These are phyloP conservation scores for Baccha elongata DNA, from an alignment of 2,888 invertebrate species.

Conservation along the genomic window DNA sequence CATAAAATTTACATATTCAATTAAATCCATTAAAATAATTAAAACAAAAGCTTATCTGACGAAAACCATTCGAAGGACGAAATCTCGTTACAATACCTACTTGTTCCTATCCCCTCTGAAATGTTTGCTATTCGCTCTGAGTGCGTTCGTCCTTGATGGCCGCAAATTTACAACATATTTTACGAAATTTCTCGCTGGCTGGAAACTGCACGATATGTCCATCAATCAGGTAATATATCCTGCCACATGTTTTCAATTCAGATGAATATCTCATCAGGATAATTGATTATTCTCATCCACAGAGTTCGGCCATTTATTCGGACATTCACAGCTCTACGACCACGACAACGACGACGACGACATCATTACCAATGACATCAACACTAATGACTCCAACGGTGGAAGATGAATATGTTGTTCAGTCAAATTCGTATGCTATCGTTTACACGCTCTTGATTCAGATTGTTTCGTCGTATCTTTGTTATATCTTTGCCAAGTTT, in stretches of 20 bases:
- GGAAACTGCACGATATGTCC: conserved; percentile 83
- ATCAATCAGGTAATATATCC: conserved; percentile 83
- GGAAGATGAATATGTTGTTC: conserved; percentile 74
- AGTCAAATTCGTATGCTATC: conserved; percentile 77
- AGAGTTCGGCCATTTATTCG: conserved; percentile 55
- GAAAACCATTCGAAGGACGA: conserved; percentile 83
- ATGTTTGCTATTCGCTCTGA: conserved; percentile 87
- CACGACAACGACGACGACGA: background rate
- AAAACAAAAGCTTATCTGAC: conserved; percentile 77
- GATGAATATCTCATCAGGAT: conserved; percentile 10
- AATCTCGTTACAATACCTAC: conserved; percentile 89
- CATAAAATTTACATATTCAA: conserved; percentile 26
- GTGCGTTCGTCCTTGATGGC: conserved; percentile 85
- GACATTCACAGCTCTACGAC: conserved; percentile 25
- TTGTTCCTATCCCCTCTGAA: conserved; percentile 90
- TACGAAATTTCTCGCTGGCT: conserved; percentile 82
- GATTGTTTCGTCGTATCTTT: conserved; percentile 86
- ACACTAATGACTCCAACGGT: conserved; percentile 37
- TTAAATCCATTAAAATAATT: conserved; percentile 16
- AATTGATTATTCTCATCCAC: background rate
- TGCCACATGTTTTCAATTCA: background rate
- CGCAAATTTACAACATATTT: conserved; percentile 81
- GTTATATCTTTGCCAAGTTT: conserved; percentile 89
- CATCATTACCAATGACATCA: conserved; percentile 28
- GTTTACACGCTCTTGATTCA: conserved; percentile 87